Base-by-base conservation (phyloP, 2,113 vertebrate genomes). In the Candoia aspera region DNA sequence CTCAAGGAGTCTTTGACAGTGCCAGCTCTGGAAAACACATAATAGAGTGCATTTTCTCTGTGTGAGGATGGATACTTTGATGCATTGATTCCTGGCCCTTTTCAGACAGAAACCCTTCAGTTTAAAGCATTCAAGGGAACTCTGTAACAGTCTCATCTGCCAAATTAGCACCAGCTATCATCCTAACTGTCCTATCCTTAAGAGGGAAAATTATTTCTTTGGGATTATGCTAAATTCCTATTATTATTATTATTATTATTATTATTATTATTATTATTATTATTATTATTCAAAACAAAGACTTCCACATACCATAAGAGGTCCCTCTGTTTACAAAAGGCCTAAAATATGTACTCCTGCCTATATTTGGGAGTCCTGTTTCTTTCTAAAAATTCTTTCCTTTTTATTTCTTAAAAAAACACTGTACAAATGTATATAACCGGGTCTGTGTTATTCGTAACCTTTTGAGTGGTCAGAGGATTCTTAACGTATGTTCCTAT, bases 21-120 rank as follows among this genome's bases (percentile, higher is more conserved):
- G 85, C 57, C 15, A 49, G 42, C 84, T 1, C 62, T 3, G 84
- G 89, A 84, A 64, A 49, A 13, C 0, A 1, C 90, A 95, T 92
- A 94, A 93, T 94, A 92, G 89, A 58, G 42, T 58, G n/a, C 83
- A 91, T 95, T 95, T 91, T 94, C n/a, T 86, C 21, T 68, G 0
- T 92, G 87, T 93, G 90, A 64, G 9, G 42, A 57, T 1, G 46
- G 55, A 93, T 83, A 84, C 8, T 0, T 88, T 46, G 0, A 62
- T 54, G 87, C 57, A 84, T 90, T 0, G 0, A 87, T 90, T 91
- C 79, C 87, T 89, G 85, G 54, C 29, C 49, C 90, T 87, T 60
- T 88, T 0, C 11, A 96, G 88, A 92, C 73, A 93, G 86, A 91
- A 86, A 87, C 73, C 53, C 86, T 92, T 87, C 54, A 92, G 46